Percentiles rank a stretch among this genome's conserved stretches.
Evolutionary conservation across 2,888 invertebrate genomes (phyloP).

Genomic region (Amblyteles armatorius): DNA sequence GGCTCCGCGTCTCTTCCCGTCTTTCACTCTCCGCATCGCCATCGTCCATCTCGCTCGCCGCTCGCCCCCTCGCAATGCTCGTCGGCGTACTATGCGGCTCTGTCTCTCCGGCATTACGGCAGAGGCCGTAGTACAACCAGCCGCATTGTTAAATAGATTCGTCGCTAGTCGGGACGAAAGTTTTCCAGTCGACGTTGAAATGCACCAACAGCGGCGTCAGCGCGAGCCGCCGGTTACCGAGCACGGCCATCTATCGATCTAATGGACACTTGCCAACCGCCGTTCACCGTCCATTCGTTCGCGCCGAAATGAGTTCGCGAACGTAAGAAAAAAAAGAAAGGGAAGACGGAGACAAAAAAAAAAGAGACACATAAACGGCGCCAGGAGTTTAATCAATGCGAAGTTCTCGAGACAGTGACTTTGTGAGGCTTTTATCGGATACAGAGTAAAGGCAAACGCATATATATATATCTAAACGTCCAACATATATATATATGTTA

Average conservation of each 20-base stretch:
- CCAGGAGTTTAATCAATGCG: slow-evolving; percentile 19
- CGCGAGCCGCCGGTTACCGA: slow-evolving; percentile 57
- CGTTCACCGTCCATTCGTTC: slow-evolving; percentile 28
- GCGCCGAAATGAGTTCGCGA: slow-evolving; percentile 51
- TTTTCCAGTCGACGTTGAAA: slow-evolving; percentile 59
- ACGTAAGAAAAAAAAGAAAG: slow-evolving; percentile 6
- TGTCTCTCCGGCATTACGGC: slow-evolving; percentile 65
- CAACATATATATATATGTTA: neutral
- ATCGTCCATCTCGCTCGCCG: slow-evolving; percentile 1
- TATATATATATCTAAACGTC: neutral
- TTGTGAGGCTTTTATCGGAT: slow-evolving; percentile 11
- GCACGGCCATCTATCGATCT: slow-evolving; percentile 66
- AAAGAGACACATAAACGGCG: neutral
- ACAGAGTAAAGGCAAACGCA: neutral
- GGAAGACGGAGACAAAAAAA: neutral
- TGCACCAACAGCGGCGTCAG: slow-evolving; percentile 41
- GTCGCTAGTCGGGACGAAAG: slow-evolving; percentile 22
- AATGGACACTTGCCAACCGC: slow-evolving; percentile 65
- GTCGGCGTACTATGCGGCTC: slow-evolving; percentile 66
- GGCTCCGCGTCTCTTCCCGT: slow-evolving; percentile 51
- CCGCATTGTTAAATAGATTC: slow-evolving; percentile 47
- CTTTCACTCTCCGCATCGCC: neutral
- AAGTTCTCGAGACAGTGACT: slow-evolving; percentile 19
- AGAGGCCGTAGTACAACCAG: slow-evolving; percentile 68
- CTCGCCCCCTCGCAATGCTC: slow-evolving; percentile 21